Evolutionary conservation across 2,888 invertebrate species (phyloP), one percentile per base, ranked within the genome.

Genomic region (Dolichomitus sp.): DNA sequence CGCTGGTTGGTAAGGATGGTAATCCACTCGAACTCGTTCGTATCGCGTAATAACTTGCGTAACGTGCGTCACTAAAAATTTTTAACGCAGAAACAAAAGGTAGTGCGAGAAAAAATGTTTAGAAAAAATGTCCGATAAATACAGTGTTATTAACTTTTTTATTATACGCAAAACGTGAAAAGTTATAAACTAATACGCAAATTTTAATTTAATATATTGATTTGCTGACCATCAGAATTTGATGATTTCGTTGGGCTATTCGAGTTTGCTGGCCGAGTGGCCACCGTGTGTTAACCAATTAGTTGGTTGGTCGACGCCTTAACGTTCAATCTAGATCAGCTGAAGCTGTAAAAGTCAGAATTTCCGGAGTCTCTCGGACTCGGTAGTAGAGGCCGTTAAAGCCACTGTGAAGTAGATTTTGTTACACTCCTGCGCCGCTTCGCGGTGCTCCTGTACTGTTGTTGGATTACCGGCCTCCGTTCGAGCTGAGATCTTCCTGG

Each of bases 321-420:
- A 19, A 19, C 11, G 52, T 23, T 23, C 52, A 23, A 52, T 52
- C 52, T 52, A 52, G 12, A 54, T 23, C 52, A 27, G 54, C 3
- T 27, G 27, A 11, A 54, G 54, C 54, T 54, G 57, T 59, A 59
- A 59, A 59, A 59, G 57, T 33, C 57, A 59, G 57, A 59, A 59
- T 59, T 59, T 59, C 57, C 57, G 57, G 12, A 14, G 12, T 59
- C 57, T n/a, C 33, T 33, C 6, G 30, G n/a, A 59, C 33, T 30
- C 33, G 7, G n/a, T 23, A 11, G 27, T 9, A 14, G 19, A 59
- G 17, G 33, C 57, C 57, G 57, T 59, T 59, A 59, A 33, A 59
- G 5, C 33, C 33, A 59, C 30, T 59, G 57, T 33, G 33, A 59
- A 33, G 57, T n/a, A 59, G 57, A 59, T 30, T 59, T 59, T 14